Conservation (phyloP, 35 echinoderm and acorn worm genomes). For the Diadema setosum region DNA sequence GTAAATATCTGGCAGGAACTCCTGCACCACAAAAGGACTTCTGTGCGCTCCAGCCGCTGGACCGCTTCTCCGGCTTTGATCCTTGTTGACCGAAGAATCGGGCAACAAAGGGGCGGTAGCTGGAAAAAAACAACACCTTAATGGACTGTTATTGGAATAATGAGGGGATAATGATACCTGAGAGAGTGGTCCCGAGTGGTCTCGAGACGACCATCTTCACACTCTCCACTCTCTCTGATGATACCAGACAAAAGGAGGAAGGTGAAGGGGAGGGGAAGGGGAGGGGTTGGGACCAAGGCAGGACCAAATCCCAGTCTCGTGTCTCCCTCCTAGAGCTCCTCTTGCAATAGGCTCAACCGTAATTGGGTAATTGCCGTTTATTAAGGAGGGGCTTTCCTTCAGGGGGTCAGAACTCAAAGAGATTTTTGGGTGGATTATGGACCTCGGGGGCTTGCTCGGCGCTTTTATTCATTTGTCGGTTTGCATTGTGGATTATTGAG, state of each 20-base stretch:
- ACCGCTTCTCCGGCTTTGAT: background rate
- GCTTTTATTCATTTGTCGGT: slow-evolving; percentile 23
- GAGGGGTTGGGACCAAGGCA: background rate
- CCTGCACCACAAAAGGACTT: background rate
- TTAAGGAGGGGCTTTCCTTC: no score
- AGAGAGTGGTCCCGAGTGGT: background rate
- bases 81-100: background rate
- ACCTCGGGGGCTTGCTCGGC: background rate
- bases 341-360: background rate
- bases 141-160: slow-evolving; percentile 17
- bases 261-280: background rate
- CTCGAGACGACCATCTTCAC: background rate
- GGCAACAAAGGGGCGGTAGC: background rate
- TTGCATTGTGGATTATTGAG: slow-evolving; percentile 14
- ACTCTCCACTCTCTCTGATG: background rate
- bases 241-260: background rate
- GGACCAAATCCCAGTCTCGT: background rate
- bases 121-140: background rate
- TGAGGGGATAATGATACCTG: background rate
- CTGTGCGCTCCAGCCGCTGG: no score
- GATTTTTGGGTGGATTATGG: background rate
- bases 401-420: background rate
- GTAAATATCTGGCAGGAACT: background rate
- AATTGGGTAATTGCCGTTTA: slow-evolving; percentile 15
- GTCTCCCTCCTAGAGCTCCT: background rate